Evolutionary conservation across 1,140 invertebrate species (phyloP).

Genomic region (Caenorhabditis tropicalis): DNA sequence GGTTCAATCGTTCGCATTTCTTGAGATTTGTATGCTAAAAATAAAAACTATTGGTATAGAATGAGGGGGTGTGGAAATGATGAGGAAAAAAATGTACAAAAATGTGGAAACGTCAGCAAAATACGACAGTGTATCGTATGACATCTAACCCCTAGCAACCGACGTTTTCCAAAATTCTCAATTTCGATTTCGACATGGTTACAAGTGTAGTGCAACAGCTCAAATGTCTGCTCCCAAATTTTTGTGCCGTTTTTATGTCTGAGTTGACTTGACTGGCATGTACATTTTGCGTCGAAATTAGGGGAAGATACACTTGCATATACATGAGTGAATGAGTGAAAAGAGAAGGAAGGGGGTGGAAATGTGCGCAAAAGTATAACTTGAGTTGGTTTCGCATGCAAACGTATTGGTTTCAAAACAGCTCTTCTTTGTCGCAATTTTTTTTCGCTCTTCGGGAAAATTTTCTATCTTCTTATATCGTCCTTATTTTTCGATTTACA

Average conservation of each 20-base stretch:
- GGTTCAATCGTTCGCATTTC: constrained; percentile 68
- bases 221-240: not conserved
- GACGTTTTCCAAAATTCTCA: not conserved
- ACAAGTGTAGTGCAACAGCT: not conserved
- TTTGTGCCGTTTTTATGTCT: not conserved
- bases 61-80: not conserved
- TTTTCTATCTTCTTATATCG: not conserved
- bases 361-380: constrained; percentile 40
- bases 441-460: not conserved
- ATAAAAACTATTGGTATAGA: constrained; percentile 24
- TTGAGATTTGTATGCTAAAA: constrained; percentile 68
- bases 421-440: not conserved
- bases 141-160: not conserved
- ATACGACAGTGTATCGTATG: constrained; percentile 34
- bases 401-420: not conserved
- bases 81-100: not conserved
- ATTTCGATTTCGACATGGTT: not conserved
- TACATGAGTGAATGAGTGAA: constrained; percentile 43
- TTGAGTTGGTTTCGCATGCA: constrained; percentile 41
- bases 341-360: no score
- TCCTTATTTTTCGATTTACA: not conserved
- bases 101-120: constrained; percentile 11
- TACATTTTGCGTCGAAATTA: constrained; percentile 18
- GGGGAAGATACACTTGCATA: constrained; percentile 39
- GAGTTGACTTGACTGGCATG: not conserved